A percentile compares a stretch with the other conserved stretches of the same genome.
These are phyloP conservation scores for Oscheius myriophilus DNA, from an alignment of 2,888 invertebrate genomes.

Conservation along the genomic window DNA sequence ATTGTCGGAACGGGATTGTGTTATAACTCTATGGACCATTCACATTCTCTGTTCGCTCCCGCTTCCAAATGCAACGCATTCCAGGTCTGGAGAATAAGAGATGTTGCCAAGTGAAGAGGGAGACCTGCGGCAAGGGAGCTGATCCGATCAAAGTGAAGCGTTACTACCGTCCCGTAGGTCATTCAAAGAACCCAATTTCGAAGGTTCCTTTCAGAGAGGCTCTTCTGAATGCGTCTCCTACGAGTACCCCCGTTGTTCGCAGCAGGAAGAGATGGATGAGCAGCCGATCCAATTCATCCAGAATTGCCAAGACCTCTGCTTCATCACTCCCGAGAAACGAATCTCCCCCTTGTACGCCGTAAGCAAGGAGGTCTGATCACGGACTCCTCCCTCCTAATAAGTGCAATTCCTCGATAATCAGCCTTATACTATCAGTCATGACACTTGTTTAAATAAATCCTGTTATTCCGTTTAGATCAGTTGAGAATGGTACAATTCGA, in stretches of 20 bases:
- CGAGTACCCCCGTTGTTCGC: slow-evolving; percentile 52
- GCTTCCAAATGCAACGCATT: not conserved
- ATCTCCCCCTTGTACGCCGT: slow-evolving; percentile 44
- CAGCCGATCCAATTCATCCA: slow-evolving; percentile 51
- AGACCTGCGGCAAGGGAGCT: slow-evolving; percentile 45
- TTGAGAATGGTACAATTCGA: too few species aligned
- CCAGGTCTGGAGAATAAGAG: slow-evolving; percentile 47
- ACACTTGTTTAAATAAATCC: too few species aligned
- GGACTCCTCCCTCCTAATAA: too few species aligned
- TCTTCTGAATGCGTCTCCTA: slow-evolving; percentile 49
- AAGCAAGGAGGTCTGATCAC: not conserved
- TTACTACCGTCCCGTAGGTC: slow-evolving; percentile 55
- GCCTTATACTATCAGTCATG: too few species aligned
- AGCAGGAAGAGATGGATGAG: slow-evolving; percentile 53
- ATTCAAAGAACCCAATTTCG: not conserved
- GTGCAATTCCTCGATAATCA: too few species aligned
- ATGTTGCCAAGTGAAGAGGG: slow-evolving; percentile 46
- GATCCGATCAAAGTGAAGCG: slow-evolving; percentile 48
- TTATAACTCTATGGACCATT: too few species aligned
- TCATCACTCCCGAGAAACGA: slow-evolving; percentile 45
- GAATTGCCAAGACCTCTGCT: slow-evolving; percentile 58
- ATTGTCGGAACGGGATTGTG: too few species aligned
- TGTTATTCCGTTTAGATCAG: too few species aligned
- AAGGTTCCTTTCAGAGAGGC: slow-evolving; percentile 39
- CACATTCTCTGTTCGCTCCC: too few species aligned